phyloP scores from a whole-genome alignment of 1,140 invertebrate genomes.

The Lepeophtheirus salmonis region DNA sequence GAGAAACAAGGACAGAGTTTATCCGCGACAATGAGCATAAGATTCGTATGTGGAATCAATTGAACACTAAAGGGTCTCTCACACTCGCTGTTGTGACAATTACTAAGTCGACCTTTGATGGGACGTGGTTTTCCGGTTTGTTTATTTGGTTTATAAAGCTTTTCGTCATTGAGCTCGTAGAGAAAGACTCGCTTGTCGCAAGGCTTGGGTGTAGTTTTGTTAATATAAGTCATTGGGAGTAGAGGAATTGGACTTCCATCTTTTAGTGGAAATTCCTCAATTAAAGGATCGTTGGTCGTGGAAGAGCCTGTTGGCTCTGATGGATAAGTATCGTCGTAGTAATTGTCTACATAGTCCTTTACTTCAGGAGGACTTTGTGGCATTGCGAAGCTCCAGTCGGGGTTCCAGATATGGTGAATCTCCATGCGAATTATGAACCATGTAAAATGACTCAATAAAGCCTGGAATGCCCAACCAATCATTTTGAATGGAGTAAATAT shows the following conservation, averaged over 20 bases:
- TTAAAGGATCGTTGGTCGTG: not conserved
- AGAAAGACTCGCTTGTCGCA: constrained; percentile 72
- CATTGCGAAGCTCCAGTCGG: constrained; percentile 22
- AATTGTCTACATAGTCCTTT: not conserved
- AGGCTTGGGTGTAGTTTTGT: constrained; percentile 50
- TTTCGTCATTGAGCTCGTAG: constrained; percentile 58
- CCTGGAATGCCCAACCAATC: constrained; percentile 19
- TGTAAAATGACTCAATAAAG: constrained; percentile 21
- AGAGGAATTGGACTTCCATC: constrained; percentile 17
- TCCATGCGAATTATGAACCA: constrained; percentile 22
- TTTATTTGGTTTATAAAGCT: constrained; percentile 39
- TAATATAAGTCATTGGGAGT: constrained; percentile 33
- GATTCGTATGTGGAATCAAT: constrained; percentile 72
- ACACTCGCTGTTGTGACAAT: constrained; percentile 68
- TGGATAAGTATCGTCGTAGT: constrained; percentile 4
- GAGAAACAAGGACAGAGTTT: constrained; percentile 68
- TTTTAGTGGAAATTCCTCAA: constrained; percentile 16
- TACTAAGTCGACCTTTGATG: constrained; percentile 67
- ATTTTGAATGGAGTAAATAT: constrained; percentile 23
- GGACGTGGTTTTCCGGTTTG: constrained; percentile 47
- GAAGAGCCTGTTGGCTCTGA: not conserved
- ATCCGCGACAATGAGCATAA: constrained; percentile 69
- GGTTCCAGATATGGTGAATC: constrained; percentile 21
- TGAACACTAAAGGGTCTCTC: constrained; percentile 80
- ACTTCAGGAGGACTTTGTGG: constrained; percentile 14